Conservation (phyloP, 2,888 invertebrate genomes). For the Lasioglossum pauxillum region DNA sequence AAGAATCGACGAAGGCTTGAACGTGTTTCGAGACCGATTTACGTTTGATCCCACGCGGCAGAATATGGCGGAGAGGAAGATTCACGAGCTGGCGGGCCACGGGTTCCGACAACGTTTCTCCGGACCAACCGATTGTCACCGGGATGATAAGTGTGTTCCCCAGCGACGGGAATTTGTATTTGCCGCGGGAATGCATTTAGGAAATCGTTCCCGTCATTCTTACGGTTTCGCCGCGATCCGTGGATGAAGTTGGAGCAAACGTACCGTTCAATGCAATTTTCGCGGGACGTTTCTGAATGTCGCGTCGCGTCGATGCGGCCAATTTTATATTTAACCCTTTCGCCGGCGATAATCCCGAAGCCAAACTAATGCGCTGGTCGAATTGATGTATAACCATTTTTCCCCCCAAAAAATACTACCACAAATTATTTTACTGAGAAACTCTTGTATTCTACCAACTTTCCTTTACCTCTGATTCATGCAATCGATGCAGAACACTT, state of each 20-base stretch:
- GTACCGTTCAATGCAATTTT: slow-evolving; percentile 16
- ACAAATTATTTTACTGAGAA: neutral
- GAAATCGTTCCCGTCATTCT: slow-evolving; percentile 52
- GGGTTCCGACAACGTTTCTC: slow-evolving; percentile 30
- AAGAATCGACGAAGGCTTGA: neutral
- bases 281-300: neutral
- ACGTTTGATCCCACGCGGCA: slow-evolving; percentile 18
- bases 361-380: neutral
- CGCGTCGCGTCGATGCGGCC: neutral
- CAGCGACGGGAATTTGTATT: slow-evolving; percentile 47
- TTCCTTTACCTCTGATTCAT: neutral
- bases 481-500: neutral
- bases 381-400: neutral
- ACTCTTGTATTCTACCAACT: neutral
- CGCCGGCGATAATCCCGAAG: neutral
- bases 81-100: slow-evolving; percentile 47
- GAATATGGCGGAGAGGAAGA: slow-evolving; percentile 13
- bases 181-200: slow-evolving; percentile 43
- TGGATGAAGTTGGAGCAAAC: neutral
- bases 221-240: neutral
- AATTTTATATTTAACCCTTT: slow-evolving; percentile 22
- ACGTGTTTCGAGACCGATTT: slow-evolving; percentile 47
- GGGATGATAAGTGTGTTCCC: slow-evolving; percentile 50
- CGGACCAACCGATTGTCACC: slow-evolving; percentile 29
- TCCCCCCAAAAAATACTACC: neutral